Conservation (phyloP, 2,113 vertebrate genomes). For the Diadophis punctatus region DNA sequence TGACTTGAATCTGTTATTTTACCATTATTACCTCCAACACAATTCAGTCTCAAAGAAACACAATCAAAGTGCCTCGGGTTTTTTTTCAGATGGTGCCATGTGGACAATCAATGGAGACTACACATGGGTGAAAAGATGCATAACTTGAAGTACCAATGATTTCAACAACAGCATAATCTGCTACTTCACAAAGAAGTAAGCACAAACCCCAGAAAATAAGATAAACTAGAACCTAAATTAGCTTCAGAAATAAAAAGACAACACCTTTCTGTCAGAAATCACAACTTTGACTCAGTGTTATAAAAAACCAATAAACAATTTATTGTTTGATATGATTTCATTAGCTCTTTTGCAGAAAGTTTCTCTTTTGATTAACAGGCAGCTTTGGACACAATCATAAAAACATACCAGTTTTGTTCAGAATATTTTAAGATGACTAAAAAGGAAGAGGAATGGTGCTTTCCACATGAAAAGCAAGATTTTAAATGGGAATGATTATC, state of each 20-base stretch:
- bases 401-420: not conserved
- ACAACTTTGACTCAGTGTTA: not conserved
- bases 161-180: not conserved
- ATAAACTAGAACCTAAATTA: not conserved
- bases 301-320: not conserved
- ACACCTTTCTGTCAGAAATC: not conserved
- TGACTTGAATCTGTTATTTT: not conserved
- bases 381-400: not conserved
- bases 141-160: not conserved
- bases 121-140: not conserved
- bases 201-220: not conserved
- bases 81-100: not conserved
- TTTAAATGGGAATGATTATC: constrained; percentile 53
- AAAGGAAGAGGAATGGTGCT: constrained; percentile 38
- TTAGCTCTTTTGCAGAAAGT: not conserved
- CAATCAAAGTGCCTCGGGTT: not conserved
- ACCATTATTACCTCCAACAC: not conserved
- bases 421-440: not conserved
- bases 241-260: not conserved
- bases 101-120: not conserved
- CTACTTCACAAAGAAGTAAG: not conserved
- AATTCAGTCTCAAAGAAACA: not conserved
- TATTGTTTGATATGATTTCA: not conserved
- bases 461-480: constrained; percentile 61
- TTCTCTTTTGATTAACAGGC: not conserved